Percentiles rank a stretch among this genome's conserved stretches.
These are phyloP conservation scores for Acrocera orbiculus DNA, from an alignment of 2,888 invertebrate species.

Conservation along the genomic window DNA sequence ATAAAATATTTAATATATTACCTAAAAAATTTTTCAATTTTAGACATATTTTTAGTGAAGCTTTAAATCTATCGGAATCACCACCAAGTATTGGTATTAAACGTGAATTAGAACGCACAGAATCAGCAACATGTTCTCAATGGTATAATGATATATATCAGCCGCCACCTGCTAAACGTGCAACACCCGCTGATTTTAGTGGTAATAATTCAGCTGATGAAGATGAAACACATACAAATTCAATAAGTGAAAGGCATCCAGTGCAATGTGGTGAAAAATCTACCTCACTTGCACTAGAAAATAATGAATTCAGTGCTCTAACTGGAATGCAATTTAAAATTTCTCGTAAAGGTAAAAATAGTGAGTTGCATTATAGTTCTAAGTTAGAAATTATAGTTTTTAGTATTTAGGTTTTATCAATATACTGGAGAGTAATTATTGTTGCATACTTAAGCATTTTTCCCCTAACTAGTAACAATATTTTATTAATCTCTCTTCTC, in stretches of 20 bases:
- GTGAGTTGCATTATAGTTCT: no score
- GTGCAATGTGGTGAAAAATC: not conserved
- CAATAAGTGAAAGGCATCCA: not conserved
- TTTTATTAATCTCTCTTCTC: no score
- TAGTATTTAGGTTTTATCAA: no score
- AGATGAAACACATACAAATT: not conserved
- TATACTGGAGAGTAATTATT: no score
- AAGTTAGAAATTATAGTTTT: no score
- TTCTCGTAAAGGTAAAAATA: constrained; percentile 60
- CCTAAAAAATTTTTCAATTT: not conserved
- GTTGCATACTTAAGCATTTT: no score
- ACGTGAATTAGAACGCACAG: constrained; percentile 25
- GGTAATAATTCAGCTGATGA: not conserved
- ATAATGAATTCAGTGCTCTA: constrained; percentile 14
- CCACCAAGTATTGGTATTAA: constrained; percentile 36
- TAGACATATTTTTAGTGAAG: constrained; percentile 39
- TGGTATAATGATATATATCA: no score
- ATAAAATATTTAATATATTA: not conserved
- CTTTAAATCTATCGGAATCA: constrained; percentile 61
- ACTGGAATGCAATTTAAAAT: constrained; percentile 53
- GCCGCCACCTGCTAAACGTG: constrained; percentile 44
- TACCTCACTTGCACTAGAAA: constrained; percentile 8
- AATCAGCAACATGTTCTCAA: no score
- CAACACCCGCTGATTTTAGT: constrained; percentile 17
- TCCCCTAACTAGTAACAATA: no score